These are phyloP conservation scores for Eulemur macaco DNA, from an alignment of 2,113 vertebrate genomes.

Conservation along the genomic window DNA sequence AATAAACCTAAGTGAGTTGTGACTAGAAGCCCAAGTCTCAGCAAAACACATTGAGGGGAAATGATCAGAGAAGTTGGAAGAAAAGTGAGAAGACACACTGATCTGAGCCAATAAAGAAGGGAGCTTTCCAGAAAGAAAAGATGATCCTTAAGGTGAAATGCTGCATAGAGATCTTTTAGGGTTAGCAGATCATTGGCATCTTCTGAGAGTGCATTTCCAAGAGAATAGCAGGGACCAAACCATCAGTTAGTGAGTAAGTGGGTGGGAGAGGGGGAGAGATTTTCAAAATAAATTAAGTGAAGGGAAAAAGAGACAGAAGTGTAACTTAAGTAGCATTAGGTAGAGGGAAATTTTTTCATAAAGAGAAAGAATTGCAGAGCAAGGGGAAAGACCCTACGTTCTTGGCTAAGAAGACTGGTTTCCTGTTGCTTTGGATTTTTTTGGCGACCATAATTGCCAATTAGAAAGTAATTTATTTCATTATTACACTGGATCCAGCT, in stretches of 20 bases:
- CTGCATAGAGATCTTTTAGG: neutral
- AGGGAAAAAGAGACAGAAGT: neutral
- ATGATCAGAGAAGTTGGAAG: neutral
- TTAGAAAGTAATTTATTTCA: slow-evolving; percentile 36
- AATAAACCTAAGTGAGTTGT: neutral
- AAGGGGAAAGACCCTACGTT: neutral
- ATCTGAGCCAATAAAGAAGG: neutral
- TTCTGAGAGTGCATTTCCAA: neutral
- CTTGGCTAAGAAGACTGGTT: neutral
- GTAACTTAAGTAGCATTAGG: neutral
- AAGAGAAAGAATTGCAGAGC: neutral
- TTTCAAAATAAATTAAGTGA: neutral
- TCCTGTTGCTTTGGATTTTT: slow-evolving; percentile 14
- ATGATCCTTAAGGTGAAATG: neutral
- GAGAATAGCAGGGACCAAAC: neutral
- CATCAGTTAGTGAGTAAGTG: neutral
- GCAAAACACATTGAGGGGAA: neutral
- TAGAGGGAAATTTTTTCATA: neutral
- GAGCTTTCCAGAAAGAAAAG: neutral
- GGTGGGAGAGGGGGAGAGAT: too few species aligned
- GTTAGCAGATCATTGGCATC: neutral
- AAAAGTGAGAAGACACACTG: neutral
- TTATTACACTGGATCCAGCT: neutral
- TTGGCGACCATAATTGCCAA: neutral
- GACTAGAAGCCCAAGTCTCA: neutral